Conservation (phyloP, 2,113 vertebrate species). For the Aviceda subcristata region DNA sequence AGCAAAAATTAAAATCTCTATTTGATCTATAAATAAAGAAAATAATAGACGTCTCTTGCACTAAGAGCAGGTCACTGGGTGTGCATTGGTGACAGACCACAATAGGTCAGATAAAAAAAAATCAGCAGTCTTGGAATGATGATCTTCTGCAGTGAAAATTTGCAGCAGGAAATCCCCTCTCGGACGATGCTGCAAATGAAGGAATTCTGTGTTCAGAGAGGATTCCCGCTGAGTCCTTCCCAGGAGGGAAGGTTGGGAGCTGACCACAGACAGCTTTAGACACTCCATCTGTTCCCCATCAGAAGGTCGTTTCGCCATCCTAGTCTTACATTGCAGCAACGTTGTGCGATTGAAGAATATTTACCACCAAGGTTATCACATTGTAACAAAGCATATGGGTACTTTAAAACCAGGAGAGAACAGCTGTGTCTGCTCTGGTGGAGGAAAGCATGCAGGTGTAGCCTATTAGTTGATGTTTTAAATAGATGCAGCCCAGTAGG, state of each 20-base stretch:
- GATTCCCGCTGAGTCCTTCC: background rate
- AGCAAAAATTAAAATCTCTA: background rate
- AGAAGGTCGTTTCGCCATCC: background rate
- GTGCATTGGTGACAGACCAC: background rate
- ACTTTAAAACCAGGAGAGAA: background rate
- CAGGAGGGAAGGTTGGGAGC: background rate
- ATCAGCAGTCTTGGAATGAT: background rate
- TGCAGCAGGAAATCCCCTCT: background rate
- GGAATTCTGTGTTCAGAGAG: background rate
- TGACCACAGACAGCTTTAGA: background rate
- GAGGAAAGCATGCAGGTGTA: background rate
- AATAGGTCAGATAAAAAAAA: background rate
- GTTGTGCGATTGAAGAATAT: background rate
- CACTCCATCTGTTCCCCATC: background rate
- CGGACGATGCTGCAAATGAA: background rate
- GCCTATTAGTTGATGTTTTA: background rate
- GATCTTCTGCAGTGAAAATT: background rate
- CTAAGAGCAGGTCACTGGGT: background rate
- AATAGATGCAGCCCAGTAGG: background rate
- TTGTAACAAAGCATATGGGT: background rate
- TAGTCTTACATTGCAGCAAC: background rate
- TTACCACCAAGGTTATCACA: background rate
- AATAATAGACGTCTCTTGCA: background rate
- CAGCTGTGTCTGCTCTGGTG: background rate
- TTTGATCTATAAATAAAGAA: background rate